Conservation (phyloP, 2,113 vertebrate genomes). For the Gymnocephalus cernua region DNA sequence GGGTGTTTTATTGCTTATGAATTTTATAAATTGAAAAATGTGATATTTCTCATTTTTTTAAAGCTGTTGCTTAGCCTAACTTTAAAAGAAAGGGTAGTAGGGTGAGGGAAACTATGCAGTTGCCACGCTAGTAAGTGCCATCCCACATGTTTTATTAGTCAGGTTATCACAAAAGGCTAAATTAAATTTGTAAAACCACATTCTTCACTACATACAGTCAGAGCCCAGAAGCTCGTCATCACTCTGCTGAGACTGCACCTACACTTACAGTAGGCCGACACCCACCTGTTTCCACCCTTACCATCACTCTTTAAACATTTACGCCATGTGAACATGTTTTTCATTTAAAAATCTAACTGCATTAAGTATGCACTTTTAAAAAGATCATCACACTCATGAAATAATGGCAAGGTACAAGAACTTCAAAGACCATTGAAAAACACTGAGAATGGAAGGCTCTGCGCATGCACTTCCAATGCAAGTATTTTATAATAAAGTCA, state of each 20-base stretch:
- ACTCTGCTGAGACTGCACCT: background rate
- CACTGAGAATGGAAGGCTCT: background rate
- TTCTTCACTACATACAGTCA: constrained; percentile 1
- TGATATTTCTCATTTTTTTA: background rate
- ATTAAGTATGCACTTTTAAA: background rate
- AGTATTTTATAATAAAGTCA: background rate
- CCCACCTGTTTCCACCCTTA: constrained; percentile 11
- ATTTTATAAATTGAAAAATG: background rate
- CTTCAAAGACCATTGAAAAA: background rate
- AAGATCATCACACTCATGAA: background rate
- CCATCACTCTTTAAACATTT: background rate
- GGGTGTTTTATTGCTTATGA: background rate
- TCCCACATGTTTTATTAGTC: constrained; percentile 1
- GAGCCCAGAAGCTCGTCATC: background rate
- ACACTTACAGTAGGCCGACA: constrained; percentile 2
- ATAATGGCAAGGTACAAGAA: background rate
- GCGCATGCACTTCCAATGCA: background rate
- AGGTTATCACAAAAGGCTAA: constrained; percentile 9
- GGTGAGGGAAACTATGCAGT: background rate
- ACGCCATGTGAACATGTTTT: background rate
- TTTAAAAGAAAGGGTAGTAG: background rate
- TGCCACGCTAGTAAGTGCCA: background rate
- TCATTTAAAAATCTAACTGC: background rate
- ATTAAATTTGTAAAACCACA: background rate
- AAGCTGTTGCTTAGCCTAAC: background rate